Evolutionary conservation across 64 coral and sea anemone genomes (phyloP).

Genomic region (Trachythela sp.): DNA sequence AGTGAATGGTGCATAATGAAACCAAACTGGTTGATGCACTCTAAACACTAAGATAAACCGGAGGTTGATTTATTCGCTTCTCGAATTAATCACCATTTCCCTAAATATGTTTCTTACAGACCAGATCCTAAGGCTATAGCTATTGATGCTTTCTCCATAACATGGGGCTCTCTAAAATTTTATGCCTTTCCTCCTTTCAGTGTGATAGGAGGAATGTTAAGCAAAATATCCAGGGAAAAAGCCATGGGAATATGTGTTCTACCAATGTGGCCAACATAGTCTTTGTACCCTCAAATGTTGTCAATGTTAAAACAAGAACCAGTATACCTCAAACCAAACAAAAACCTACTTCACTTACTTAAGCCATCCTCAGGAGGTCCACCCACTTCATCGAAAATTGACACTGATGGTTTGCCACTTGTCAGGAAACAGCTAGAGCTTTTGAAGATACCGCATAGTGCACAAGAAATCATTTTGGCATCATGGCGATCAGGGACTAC

Average conservation of each 20-base stretch:
- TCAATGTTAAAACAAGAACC: background rate
- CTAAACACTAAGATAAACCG: background rate
- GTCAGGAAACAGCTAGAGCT: background rate
- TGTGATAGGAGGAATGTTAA: conserved; percentile 27
- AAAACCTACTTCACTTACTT: conserved; percentile 10
- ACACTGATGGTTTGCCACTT: background rate
- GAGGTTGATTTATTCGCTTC: conserved; percentile 43
- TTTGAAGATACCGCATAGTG: background rate
- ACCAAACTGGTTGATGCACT: background rate
- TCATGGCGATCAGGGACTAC: background rate
- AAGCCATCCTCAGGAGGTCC: background rate
- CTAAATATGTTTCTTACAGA: conserved; percentile 23
- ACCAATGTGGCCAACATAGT: conserved; percentile 35
- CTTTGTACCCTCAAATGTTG: conserved; percentile 34
- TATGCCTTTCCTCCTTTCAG: conserved; percentile 54
- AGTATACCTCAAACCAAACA: conserved; percentile 14
- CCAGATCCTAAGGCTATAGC: conserved; percentile 38
- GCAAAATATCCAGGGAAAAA: conserved; percentile 15
- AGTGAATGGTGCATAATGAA: conserved; percentile 20
- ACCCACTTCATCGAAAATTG: background rate
- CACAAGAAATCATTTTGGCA: background rate
- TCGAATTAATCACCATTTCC: conserved; percentile 33
- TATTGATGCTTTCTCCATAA: conserved; percentile 33
- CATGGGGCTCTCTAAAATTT: conserved; percentile 10
- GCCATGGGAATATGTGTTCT: conserved; percentile 11